Evolutionary conservation across 2,797 vertebrate genomes (phyloP), one percentile per base, ranked within the genome.

Genomic region (Xenops minutus): DNA sequence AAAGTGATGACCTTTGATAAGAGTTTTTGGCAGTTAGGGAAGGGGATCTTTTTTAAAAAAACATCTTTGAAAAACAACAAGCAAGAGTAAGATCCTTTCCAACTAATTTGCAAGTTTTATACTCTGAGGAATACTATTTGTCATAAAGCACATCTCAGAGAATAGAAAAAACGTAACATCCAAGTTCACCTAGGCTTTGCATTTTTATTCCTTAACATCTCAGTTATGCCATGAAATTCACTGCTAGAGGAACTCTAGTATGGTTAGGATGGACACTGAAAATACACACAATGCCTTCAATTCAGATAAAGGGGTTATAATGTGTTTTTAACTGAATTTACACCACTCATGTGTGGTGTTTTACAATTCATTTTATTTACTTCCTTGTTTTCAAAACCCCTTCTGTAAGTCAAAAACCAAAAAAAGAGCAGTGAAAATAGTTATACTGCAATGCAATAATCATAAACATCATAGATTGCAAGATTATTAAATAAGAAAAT

Each of bases 11-110:
- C 21, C 7, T 74, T 32, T 36, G 9, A 34, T n/a, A 46, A 46
- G 10, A 49, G 18, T 43, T 59, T 67, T 34, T 1, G 4, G 7
- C 12, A 5, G 1, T 1, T 46, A 27, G 2, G 2, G 3, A 3
- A 32, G 4, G 3, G 7, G 4, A 23, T 18, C 1, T 17, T 73
- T 85, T 79, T 27, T 22, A 14, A 59, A 87, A 34, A 63, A 85
- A 18, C 3, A n/a, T 15, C 59, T 77, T 49, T 59, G 29, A 64
- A 51, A 73, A 88, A 66, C 18, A 56, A 29, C 10, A 66, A 73
- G 26, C 4, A 46, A 23, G 16, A 88, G 12, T 67, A 67, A 75
- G 82, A 88, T 72, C 32, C 18, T 54, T 7, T 43, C 22, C 39
- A 85, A 71, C 12, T 10, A 13, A 51, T 22, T 24, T 34, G 8